Conservation (phyloP, 2,113 vertebrate genomes). For the Podiceps cristatus region DNA sequence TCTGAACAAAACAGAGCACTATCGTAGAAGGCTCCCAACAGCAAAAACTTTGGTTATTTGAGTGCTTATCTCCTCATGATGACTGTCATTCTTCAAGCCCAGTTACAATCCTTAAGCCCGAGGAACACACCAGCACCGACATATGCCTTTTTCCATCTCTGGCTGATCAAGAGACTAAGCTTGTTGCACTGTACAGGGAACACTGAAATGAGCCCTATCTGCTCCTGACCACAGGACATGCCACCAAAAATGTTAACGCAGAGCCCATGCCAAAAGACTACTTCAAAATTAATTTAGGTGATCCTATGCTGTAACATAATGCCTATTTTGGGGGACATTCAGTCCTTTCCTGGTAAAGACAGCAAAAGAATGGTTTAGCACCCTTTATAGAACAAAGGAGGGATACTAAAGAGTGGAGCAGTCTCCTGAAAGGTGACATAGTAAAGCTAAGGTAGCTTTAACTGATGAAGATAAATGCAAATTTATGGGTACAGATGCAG, state of each 20-base stretch:
- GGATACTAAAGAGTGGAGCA: neutral
- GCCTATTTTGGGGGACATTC: neutral
- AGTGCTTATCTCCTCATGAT: neutral
- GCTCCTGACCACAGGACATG: neutral
- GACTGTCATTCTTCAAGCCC: neutral
- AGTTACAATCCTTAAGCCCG: neutral
- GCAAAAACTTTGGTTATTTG: neutral
- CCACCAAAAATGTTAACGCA: rapidly evolving
- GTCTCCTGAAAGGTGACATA: neutral
- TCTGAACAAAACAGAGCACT: neutral
- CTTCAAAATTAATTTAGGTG: neutral
- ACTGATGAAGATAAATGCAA: neutral
- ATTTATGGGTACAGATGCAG: neutral
- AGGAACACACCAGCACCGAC: neutral
- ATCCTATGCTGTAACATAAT: neutral
- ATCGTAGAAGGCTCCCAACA: neutral
- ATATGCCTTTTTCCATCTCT: neutral
- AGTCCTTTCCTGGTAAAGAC: neutral
- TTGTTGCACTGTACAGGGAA: neutral
- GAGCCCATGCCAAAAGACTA: neutral
- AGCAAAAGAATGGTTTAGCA: neutral
- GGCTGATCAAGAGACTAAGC: neutral
- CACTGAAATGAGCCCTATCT: neutral
- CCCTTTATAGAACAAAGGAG: neutral
- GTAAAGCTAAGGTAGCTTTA: neutral